Conservation (phyloP, 2,797 vertebrate genomes). For the Argentina silus region DNA sequence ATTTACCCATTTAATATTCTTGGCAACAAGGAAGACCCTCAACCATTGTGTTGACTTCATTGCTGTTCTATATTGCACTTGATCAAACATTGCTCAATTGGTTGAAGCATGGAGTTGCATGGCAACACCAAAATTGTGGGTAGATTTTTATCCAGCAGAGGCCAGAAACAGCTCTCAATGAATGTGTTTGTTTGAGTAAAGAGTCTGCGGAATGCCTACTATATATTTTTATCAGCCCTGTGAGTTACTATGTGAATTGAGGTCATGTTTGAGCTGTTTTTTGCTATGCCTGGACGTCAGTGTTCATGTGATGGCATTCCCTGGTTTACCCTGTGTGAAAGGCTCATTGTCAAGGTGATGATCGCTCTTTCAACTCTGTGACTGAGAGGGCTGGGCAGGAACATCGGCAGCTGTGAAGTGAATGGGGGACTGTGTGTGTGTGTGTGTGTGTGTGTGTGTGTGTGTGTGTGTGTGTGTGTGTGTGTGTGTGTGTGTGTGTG, state of each 20-base stretch:
- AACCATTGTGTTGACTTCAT: not conserved
- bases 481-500: slow-evolving; percentile 43
- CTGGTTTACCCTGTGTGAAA: slow-evolving; percentile 55
- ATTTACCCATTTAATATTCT: not conserved
- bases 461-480: slow-evolving; percentile 29
- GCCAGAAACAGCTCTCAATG: not conserved
- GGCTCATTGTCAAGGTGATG: slow-evolving; percentile 76
- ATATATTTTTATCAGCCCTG: not conserved
- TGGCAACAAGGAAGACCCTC: not conserved
- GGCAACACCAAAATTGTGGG: not conserved
- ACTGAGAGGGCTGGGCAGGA: slow-evolving; percentile 58
- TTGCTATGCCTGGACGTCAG: slow-evolving; percentile 2
- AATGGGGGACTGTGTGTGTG: slow-evolving; percentile 57
- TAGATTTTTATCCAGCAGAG: not conserved
- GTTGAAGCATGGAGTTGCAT: not conserved
- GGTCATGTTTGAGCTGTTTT: not conserved
- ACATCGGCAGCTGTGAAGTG: slow-evolving; percentile 75
- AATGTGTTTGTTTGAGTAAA: slow-evolving; percentile 2
- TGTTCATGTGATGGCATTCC: slow-evolving; percentile 48
- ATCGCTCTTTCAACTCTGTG: slow-evolving; percentile 58
- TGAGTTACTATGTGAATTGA: not conserved
- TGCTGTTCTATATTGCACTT: not conserved
- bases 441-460: slow-evolving; percentile 31
- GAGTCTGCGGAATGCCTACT: not conserved
- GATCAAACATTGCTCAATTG: not conserved